Conservation (phyloP, 2,888 invertebrate genomes). For the Xiphydria camelus region DNA sequence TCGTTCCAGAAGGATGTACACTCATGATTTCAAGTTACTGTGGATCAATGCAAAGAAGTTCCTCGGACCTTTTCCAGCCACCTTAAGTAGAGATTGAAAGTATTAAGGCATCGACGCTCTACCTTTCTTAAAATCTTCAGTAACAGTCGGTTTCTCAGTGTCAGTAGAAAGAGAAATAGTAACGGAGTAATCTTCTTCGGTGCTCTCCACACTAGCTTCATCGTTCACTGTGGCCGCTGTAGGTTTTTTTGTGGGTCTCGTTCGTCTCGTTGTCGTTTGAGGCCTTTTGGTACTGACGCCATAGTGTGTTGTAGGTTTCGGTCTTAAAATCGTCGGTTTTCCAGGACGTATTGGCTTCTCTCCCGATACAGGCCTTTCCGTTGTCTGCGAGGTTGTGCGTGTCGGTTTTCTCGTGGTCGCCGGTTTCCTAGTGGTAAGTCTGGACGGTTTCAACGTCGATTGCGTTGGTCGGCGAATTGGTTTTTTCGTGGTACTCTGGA, state of each 20-base stretch:
- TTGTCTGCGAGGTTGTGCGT: constrained; percentile 39
- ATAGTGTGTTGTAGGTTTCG: constrained; percentile 44
- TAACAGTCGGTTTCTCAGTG: constrained; percentile 55
- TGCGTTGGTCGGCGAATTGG: constrained; percentile 8
- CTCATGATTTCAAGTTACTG: too few relatives aligned
- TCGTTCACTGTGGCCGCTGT: constrained; percentile 36
- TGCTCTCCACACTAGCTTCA: constrained; percentile 12
- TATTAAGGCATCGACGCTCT: too few relatives aligned
- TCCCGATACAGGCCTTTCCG: constrained; percentile 5
- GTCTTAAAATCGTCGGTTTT: constrained; percentile 50
- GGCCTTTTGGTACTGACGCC: constrained; percentile 34
- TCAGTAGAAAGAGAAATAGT: constrained; percentile 20
- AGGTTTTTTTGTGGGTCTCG: constrained; percentile 58
- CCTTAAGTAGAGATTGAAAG: not conserved
- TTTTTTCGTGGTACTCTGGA: constrained; percentile 30
- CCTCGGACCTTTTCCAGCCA: constrained; percentile 33
- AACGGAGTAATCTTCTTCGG: constrained; percentile 7
- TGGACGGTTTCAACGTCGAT: constrained; percentile 10
- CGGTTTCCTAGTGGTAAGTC: constrained; percentile 30
- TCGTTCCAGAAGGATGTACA: too few relatives aligned
- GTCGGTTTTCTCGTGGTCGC: constrained; percentile 45
- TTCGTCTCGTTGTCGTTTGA: constrained; percentile 39
- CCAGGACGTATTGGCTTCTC: constrained; percentile 15
- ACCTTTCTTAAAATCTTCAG: constrained; percentile 35
- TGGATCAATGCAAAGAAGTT: too few relatives aligned